A percentile compares a stretch with the other conserved stretches of the same genome.
These are phyloP conservation scores for Apis laboriosa DNA, from an alignment of 1,140 invertebrate genomes.

Conservation along the genomic window DNA sequence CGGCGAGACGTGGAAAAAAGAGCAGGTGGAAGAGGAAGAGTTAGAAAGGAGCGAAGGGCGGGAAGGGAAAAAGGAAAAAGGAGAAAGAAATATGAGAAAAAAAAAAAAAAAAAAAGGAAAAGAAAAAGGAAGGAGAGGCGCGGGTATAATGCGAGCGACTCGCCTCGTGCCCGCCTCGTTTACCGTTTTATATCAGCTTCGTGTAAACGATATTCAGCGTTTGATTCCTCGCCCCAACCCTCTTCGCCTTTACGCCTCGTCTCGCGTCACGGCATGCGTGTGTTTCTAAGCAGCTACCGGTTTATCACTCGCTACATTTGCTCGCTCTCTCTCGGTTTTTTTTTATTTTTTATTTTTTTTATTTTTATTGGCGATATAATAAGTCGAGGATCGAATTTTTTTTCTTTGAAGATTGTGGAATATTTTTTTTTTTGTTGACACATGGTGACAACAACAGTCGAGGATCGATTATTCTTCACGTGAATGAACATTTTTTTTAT, in stretches of 20 bases:
- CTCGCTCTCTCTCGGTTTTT: not conserved
- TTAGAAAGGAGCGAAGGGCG: not conserved
- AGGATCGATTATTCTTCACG: no score
- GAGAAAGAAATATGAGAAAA: no score
- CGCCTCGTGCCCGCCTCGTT: constrained; percentile 35
- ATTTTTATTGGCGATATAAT: not conserved
- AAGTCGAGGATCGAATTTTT: not conserved
- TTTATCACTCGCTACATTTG: constrained; percentile 21
- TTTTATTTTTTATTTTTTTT: not conserved
- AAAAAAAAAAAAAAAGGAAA: not conserved
- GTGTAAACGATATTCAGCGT: constrained; percentile 54
- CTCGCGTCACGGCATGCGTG: not conserved
- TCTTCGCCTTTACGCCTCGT: constrained; percentile 14
- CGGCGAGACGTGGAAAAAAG: constrained; percentile 26
- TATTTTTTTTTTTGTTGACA: not conserved
- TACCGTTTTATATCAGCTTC: constrained; percentile 48
- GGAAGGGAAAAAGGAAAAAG: not conserved
- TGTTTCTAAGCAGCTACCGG: constrained; percentile 2
- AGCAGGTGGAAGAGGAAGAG: not conserved
- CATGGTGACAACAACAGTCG: no score
- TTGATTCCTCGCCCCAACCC: constrained; percentile 43
- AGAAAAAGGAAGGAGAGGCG: not conserved
- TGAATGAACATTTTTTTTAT: no score
- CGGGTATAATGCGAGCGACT: constrained; percentile 16
- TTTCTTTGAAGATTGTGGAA: no score